These are phyloP conservation scores for Hipparchia sbordonii DNA, from an alignment of 2,888 invertebrate genomes.

Conservation along the genomic window DNA sequence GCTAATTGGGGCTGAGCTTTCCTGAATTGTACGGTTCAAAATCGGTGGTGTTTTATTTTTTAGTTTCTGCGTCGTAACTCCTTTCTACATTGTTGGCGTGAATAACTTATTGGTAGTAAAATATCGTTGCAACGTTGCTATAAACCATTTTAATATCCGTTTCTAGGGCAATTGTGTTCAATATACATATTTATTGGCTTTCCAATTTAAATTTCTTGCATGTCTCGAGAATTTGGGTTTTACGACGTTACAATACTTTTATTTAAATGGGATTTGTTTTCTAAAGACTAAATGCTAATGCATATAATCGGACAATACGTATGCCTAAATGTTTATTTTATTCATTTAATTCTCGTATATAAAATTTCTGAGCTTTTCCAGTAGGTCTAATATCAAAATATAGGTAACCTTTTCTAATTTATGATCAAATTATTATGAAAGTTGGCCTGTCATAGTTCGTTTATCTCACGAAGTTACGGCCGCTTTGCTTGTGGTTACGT, in stretches of 20 bases:
- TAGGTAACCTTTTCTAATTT: no score
- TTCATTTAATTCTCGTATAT: no score
- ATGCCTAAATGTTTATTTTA: no score
- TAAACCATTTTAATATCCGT: constrained; percentile 24
- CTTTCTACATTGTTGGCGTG: constrained; percentile 28
- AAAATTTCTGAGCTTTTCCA: no score
- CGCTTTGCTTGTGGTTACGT: no score
- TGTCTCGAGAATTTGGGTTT: constrained; percentile 1
- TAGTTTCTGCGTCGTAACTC: neutral
- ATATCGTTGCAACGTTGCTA: constrained; percentile 20
- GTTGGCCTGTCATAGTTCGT: no score
- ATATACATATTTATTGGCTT: constrained; percentile 23
- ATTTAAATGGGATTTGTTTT: neutral
- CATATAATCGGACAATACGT: no score
- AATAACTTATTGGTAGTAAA: constrained; percentile 27
- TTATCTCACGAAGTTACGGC: no score
- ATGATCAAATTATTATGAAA: no score
- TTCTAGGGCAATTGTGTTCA: constrained; percentile 20
- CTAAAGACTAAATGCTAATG: no score
- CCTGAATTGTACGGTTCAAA: neutral
- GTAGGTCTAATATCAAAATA: no score
- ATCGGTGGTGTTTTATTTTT: neutral
- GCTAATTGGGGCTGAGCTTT: no score
- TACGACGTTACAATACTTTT: neutral
- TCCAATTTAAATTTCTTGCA: constrained; percentile 15